Evolutionary conservation across 2,113 vertebrate species (phyloP).

Genomic region (Ibidorhyncha struthersii): DNA sequence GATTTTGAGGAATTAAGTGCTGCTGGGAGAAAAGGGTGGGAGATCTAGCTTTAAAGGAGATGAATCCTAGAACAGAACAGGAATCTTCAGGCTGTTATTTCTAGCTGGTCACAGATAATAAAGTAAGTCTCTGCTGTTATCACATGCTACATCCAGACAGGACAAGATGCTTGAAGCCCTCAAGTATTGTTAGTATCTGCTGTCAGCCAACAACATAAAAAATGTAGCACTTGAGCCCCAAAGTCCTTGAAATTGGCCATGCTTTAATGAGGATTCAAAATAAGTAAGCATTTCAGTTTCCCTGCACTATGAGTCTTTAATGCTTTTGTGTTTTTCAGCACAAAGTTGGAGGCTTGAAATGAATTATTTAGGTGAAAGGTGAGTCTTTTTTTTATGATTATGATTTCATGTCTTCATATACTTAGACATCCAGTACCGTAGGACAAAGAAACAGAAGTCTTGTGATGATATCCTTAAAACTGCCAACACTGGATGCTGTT

Average conservation of each 20-base stretch:
- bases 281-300: background rate
- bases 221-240: background rate
- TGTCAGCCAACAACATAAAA: background rate
- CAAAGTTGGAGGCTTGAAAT: background rate
- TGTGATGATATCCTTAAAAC: background rate
- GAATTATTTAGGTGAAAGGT: background rate
- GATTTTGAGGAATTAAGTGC: background rate
- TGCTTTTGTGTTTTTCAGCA: background rate
- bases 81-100: background rate
- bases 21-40: background rate
- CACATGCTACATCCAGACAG: background rate
- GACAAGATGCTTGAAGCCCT: background rate
- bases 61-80: background rate
- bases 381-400: background rate
- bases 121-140: background rate
- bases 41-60: background rate
- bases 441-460: background rate
- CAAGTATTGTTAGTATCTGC: background rate
- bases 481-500: background rate
- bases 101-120: background rate
- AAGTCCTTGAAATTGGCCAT: background rate
- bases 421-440: background rate
- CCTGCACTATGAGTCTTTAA: background rate
- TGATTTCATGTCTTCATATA: background rate
- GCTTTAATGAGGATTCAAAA: background rate